Evolutionary conservation across 1,140 invertebrate species (phyloP), one percentile per base, ranked within the genome.

Genomic region (Listronotus oregonensis): DNA sequence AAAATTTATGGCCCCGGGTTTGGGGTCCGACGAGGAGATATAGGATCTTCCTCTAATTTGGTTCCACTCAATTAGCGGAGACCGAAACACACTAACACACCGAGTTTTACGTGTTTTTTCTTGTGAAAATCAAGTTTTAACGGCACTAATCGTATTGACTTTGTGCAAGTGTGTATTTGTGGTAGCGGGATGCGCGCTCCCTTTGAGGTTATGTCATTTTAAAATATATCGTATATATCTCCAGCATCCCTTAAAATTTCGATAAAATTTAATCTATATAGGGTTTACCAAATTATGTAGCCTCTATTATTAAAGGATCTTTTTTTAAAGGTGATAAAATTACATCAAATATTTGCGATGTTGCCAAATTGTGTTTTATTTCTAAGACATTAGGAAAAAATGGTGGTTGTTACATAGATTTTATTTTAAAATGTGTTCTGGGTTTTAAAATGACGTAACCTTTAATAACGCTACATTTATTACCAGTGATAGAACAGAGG

Each of bases 1-100:
- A n/a, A n/a, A n/a, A n/a, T n/a, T n/a, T n/a, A n/a, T n/a, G 3
- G 71, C 69, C 11, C 68, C 66, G 14, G 75, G 75, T 60, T 58
- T 64, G 9, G 76, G 77, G 27, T 75, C 74, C 0, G 77, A 78
- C 31, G 74, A 75, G n/a, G 77, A 78, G 21, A 75, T 56, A 73
- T 76, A 66, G 69, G 76, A 78, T 63, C 60, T 79, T 50, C 78
- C 78, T 6, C 61, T 79, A 79, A 79, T 66, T 67, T 79, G 31
- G 78, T 79, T 70, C 78, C 11, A 79, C 77, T 6, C 77, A 79
- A 60, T 71, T 79, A 71, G 68, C 77, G 5, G 76, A 78, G 70
- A 75, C 76, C 1, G 77, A 78, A 69, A 68, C 74, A 6, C 75
- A 75, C 63, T 78, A 70, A 71, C 49, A 56, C 34, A 15, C 14